phyloP scores from a whole-genome alignment of 1,140 invertebrate species.

The Bombus huntii region DNA sequence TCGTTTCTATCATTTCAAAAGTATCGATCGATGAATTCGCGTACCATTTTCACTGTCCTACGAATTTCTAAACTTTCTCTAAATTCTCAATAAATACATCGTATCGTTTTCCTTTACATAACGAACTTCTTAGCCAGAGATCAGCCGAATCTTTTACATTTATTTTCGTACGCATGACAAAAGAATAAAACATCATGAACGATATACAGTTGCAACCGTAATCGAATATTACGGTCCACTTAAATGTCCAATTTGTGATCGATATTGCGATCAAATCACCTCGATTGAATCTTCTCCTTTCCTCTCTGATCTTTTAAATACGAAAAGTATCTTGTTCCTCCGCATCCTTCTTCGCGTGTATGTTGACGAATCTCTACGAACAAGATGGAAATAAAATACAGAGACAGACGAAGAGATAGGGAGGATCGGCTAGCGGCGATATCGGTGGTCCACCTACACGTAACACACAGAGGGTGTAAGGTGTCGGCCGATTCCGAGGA shows the following conservation, averaged over 20 bases:
- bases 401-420: not conserved
- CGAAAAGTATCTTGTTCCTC: not conserved
- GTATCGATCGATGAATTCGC: not conserved
- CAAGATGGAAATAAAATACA: not conserved
- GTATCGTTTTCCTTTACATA: not conserved
- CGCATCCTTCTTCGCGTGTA: not conserved
- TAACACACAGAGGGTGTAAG: slow-evolving; percentile 76
- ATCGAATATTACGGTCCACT: not conserved
- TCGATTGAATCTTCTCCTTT: not conserved
- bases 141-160: not conserved
- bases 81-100: not conserved
- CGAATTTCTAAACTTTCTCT: rapidly evolving
- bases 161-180: not conserved
- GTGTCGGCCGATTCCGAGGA: slow-evolving; percentile 80
- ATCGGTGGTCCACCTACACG: slow-evolving; percentile 69
- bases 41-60: not conserved
- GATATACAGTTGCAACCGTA: no score
- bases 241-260: not conserved
- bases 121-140: not conserved
- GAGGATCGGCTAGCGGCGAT: slow-evolving; percentile 1
- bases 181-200: not conserved
- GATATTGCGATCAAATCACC: not conserved
- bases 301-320: not conserved
- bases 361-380: not conserved
- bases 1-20: not conserved